Evolutionary conservation across 2,797 vertebrate genomes (phyloP).

Genomic region (Melopsittacus undulatus): DNA sequence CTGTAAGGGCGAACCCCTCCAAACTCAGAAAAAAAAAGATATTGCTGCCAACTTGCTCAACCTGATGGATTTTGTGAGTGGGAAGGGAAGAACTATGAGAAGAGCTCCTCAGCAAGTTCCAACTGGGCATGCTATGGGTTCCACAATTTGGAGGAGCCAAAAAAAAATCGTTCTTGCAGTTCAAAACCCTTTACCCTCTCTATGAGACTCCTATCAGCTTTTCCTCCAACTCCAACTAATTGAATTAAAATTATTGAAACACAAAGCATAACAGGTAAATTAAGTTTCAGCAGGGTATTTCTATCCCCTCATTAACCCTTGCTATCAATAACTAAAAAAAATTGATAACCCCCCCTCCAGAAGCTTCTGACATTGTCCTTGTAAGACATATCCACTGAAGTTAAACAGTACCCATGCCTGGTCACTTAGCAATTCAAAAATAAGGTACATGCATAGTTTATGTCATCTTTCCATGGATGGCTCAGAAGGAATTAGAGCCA

Average conservation of each 20-base stretch:
- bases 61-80: background rate
- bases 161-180: background rate
- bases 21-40: background rate
- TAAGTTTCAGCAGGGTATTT: background rate
- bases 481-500: background rate
- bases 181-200: background rate
- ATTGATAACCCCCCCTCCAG: background rate
- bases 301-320: background rate
- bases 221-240: background rate
- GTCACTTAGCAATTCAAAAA: background rate
- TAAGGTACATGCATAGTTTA: background rate
- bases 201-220: background rate
- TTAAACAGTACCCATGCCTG: background rate
- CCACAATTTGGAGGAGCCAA: background rate
- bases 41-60: background rate
- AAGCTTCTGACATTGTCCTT: background rate
- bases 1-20: background rate
- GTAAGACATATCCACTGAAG: background rate
- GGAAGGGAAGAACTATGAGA: background rate
- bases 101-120: background rate
- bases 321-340: background rate
- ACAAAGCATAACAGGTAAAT: background rate
- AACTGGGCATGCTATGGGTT: background rate
- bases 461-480: background rate
- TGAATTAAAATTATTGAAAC: background rate